phyloP scores from a whole-genome alignment of 2,797 vertebrate species.

The Gambusia yucatana region DNA sequence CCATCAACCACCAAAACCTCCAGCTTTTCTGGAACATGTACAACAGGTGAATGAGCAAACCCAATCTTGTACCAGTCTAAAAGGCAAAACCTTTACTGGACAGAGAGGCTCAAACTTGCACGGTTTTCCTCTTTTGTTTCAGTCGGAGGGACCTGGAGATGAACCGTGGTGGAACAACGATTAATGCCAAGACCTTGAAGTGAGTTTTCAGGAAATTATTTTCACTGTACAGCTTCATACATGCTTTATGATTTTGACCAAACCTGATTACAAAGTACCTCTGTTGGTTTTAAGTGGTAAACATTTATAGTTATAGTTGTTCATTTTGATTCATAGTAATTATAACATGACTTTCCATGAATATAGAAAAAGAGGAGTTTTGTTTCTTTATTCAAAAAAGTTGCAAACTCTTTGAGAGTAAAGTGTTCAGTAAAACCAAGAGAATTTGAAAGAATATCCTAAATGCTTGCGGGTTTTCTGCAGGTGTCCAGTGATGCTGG shows the following conservation, averaged over 20 bases:
- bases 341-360: background rate
- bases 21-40: conserved; percentile 99
- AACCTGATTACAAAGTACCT: background rate
- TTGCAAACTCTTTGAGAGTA: background rate
- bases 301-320: background rate
- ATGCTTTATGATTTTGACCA: background rate
- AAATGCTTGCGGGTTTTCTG: conserved; percentile 1
- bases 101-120: background rate
- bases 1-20: conserved; percentile 95
- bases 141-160: conserved; percentile 97
- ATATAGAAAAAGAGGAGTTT: background rate
- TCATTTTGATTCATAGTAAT: background rate
- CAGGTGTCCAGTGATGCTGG: conserved; percentile 96
- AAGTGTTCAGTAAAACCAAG: background rate
- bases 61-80: background rate
- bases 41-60: conserved; percentile 85
- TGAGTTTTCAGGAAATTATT: conserved; percentile 65
- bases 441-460: background rate
- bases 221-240: background rate
- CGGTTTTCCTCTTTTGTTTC: conserved; percentile 3
- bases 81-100: background rate
- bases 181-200: conserved; percentile 94
- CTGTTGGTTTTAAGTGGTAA: background rate
- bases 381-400: background rate
- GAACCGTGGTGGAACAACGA: conserved; percentile 89